Conservation (phyloP, 2,113 vertebrate genomes). For the Laticauda colubrina region DNA sequence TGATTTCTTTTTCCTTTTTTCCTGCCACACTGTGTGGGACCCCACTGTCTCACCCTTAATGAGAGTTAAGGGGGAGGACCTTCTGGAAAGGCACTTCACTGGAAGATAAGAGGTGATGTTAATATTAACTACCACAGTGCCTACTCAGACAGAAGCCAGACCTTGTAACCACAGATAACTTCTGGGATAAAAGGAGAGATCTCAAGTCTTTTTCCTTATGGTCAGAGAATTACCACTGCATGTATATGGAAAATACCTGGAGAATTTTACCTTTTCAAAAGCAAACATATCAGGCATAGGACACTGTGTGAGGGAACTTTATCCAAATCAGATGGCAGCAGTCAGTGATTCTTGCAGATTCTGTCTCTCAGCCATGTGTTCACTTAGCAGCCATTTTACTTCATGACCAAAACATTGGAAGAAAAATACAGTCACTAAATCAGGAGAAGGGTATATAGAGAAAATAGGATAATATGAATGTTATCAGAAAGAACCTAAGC, state of each 20-base stretch:
- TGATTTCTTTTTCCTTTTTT: not conserved
- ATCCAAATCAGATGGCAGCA: not conserved
- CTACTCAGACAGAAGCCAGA: not conserved
- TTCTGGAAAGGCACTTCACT: not conserved
- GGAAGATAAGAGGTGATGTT: not conserved
- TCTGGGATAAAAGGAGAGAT: not conserved
- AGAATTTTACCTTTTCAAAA: not conserved
- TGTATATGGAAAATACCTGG: not conserved
- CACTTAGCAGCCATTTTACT: not conserved
- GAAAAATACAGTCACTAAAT: not conserved
- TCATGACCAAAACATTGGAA: not conserved
- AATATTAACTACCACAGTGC: not conserved
- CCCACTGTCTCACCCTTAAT: not conserved
- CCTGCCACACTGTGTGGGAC: not conserved
- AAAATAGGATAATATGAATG: not conserved
- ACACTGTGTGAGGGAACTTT: not conserved
- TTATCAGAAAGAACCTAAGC: not conserved
- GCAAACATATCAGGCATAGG: not conserved
- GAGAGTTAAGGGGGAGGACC: not conserved
- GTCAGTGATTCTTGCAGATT: not conserved
- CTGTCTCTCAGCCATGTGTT: not conserved
- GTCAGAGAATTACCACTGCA: not conserved
- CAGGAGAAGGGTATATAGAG: not conserved
- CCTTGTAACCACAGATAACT: not conserved
- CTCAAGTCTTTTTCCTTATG: not conserved